Evolutionary conservation across 2,113 vertebrate species (phyloP).

Genomic region (Sigmodon hispidus): DNA sequence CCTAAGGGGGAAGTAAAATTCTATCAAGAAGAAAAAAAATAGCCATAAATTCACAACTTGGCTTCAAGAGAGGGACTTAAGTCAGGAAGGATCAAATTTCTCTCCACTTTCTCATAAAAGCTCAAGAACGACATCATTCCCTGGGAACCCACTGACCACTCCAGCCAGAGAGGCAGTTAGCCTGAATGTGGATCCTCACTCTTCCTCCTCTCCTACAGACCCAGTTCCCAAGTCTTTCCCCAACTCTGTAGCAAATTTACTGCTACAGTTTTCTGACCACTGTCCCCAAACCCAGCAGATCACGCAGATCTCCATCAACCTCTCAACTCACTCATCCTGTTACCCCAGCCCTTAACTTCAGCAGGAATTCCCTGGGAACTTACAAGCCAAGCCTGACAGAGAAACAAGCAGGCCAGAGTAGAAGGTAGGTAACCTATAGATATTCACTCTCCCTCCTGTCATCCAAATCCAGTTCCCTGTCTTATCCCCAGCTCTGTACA

Average conservation of each 20-base stretch:
- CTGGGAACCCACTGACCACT: background rate
- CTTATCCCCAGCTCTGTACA: background rate
- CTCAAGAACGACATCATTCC: background rate
- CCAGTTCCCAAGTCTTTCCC: background rate
- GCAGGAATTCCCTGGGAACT: background rate
- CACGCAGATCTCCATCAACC: background rate
- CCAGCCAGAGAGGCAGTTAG: background rate
- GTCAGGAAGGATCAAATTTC: background rate
- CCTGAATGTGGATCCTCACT: background rate
- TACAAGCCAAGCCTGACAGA: background rate
- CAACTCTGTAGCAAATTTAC: background rate
- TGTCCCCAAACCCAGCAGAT: background rate
- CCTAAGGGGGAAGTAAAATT: background rate
- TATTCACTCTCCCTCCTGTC: background rate
- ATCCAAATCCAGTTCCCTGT: background rate
- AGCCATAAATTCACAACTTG: background rate
- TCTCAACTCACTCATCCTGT: no score
- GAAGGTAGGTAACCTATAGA: background rate
- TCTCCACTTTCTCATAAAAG: background rate
- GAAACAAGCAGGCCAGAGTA: background rate
- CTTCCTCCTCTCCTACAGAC: background rate
- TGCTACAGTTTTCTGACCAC: background rate
- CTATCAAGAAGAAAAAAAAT: slow-evolving; percentile 7
- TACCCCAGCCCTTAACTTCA: background rate
- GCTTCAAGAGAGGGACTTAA: background rate